Evolutionary conservation across 2,888 invertebrate genomes (phyloP).

Genomic region (Mongoloraphidia duomilia): DNA sequence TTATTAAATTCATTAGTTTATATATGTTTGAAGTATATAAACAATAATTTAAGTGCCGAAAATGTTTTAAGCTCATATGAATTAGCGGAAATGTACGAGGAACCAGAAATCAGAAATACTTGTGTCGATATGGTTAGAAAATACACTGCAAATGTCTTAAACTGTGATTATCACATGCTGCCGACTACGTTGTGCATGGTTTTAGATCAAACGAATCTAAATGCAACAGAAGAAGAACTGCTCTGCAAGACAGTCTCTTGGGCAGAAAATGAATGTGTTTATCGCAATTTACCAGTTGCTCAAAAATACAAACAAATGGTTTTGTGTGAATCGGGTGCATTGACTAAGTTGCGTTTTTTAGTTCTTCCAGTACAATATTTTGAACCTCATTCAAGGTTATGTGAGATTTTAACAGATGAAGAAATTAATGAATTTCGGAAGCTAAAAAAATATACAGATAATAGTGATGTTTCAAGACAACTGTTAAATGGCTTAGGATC

Average conservation of each 20-base stretch:
- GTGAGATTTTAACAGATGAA: not conserved
- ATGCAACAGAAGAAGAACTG: conserved; percentile 37
- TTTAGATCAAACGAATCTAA: conserved; percentile 34
- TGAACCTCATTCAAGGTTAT: not conserved
- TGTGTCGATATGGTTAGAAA: conserved; percentile 40
- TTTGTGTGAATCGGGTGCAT: conserved; percentile 16
- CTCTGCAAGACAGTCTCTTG: conserved; percentile 39
- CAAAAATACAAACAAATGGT: conserved; percentile 32
- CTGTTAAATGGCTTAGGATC: not conserved
- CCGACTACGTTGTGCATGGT: conserved; percentile 34
- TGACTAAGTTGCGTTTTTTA: conserved; percentile 3
- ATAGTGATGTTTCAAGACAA: not conserved
- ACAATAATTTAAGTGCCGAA: conserved; percentile 37
- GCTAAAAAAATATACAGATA: not conserved
- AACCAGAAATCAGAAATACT: conserved; percentile 32
- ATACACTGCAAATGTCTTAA: conserved; percentile 38
- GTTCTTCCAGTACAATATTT: conserved; percentile 1
- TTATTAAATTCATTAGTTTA: conserved; percentile 38
- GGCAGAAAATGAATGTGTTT: conserved; percentile 36
- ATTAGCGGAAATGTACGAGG: conserved; percentile 44
- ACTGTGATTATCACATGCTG: conserved; percentile 36
- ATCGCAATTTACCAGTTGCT: conserved; percentile 27
- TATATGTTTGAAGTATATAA: conserved; percentile 37
- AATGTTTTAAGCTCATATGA: conserved; percentile 44
- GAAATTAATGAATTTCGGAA: conserved; percentile 1